Percentiles rank a stretch among this genome's conserved stretches.
phyloP scores from a whole-genome alignment of 2,113 vertebrate genomes.

The Forbesichthys papilliferus region DNA sequence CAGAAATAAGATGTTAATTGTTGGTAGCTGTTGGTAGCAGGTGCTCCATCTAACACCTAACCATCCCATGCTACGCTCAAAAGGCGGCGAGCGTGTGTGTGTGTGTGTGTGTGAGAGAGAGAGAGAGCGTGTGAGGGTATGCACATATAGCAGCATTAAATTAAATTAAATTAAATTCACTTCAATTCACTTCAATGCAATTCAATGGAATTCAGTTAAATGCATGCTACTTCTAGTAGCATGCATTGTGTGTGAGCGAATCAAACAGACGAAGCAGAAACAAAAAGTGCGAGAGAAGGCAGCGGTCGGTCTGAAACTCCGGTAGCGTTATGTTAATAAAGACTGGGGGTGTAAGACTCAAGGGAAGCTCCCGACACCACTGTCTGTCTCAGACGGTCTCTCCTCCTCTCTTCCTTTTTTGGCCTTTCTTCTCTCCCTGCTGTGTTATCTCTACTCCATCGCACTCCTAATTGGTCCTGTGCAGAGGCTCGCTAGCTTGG shows the following conservation, averaged over 20 bases:
- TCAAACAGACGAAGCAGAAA: slow-evolving; percentile 1
- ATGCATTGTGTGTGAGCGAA: slow-evolving; percentile 3
- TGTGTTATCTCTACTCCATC: not conserved
- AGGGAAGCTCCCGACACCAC: slow-evolving; percentile 44
- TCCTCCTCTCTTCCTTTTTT: slow-evolving; percentile 14
- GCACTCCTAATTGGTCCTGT: not conserved
- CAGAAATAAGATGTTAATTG: no score
- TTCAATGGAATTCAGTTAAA: not conserved
- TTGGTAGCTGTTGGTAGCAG: no score
- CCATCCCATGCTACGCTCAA: not conserved
- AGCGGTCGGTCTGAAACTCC: slow-evolving; percentile 27
- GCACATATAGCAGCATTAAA: not conserved
- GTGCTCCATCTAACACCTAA: no score
- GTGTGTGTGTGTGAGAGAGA: not conserved
- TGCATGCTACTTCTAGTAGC: no score
- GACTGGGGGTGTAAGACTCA: slow-evolving; percentile 43
- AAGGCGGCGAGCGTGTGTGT: not conserved
- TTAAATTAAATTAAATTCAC: no score
- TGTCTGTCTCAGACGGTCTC: slow-evolving; percentile 31
- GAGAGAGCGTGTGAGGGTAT: not conserved
- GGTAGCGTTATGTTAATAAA: slow-evolving; percentile 59
- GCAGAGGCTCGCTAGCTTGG: no score
- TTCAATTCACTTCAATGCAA: no score
- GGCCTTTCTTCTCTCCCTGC: not conserved
- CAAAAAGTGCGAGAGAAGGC: slow-evolving; percentile 7